These are phyloP conservation scores for Oreortyx pictus DNA, from an alignment of 2,797 vertebrate genomes.

Conservation along the genomic window DNA sequence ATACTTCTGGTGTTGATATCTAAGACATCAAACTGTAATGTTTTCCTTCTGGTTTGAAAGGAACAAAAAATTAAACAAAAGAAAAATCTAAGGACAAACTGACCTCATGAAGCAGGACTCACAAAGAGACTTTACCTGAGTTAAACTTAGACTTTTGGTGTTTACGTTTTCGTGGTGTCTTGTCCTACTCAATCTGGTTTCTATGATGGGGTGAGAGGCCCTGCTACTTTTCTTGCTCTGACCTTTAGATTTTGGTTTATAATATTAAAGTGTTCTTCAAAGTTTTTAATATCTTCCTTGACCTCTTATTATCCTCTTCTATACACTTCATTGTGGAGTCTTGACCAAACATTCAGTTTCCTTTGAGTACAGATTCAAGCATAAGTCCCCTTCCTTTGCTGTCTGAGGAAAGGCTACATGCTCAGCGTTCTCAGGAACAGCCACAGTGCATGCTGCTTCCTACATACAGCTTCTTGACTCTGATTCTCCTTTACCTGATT, in stretches of 20 bases:
- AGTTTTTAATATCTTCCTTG: not conserved
- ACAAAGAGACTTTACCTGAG: not conserved
- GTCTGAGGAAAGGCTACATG: not conserved
- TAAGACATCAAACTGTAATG: not conserved
- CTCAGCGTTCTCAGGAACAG: not conserved
- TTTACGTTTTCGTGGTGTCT: not conserved
- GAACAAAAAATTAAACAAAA: not conserved
- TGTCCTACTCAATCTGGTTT: not conserved
- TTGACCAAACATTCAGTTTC: not conserved
- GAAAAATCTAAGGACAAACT: not conserved
- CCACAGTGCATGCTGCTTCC: not conserved
- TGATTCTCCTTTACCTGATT: not conserved
- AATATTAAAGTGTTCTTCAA: not conserved
- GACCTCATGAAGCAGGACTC: not conserved
- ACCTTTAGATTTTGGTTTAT: not conserved
- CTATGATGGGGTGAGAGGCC: not conserved
- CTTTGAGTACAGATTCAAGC: not conserved
- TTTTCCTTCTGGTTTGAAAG: not conserved
- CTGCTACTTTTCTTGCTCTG: not conserved
- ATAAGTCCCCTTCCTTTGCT: not conserved
- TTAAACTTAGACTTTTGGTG: not conserved
- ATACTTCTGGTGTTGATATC: not conserved
- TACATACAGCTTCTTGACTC: not conserved
- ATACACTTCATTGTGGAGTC: not conserved
- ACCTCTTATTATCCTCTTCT: not conserved